phyloP scores from a whole-genome alignment of 2,113 vertebrate species.

The Thymallus thymallus region DNA sequence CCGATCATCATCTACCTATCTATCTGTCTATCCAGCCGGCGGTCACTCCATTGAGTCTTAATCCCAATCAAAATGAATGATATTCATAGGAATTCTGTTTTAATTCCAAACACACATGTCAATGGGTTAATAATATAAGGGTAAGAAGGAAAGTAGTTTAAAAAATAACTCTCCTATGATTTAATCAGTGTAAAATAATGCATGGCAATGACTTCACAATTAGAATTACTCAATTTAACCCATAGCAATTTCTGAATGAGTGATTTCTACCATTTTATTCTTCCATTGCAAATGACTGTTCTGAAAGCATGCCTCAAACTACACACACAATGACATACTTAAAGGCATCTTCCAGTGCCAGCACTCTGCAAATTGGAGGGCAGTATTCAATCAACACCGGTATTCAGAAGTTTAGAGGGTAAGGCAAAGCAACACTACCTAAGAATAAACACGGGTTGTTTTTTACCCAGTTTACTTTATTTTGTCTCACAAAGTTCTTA shows the following conservation, averaged over 20 bases:
- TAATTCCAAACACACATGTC: no score
- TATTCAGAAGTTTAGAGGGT: no score
- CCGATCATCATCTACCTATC: constrained; percentile 17
- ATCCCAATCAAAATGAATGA: constrained; percentile 21
- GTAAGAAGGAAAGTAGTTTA: background rate
- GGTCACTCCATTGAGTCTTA: constrained; percentile 28
- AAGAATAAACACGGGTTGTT: no score
- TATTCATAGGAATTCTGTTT: background rate
- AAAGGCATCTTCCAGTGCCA: no score
- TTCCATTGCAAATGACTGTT: background rate
- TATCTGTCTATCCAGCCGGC: constrained; percentile 24
- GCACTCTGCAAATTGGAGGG: no score
- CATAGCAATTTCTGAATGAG: constrained; percentile 29
- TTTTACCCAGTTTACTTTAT: no score
- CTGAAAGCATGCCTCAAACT: constrained; percentile 44
- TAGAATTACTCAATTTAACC: constrained; percentile 20
- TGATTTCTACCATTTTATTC: background rate
- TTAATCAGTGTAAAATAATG: constrained; percentile 34
- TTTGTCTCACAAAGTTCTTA: no score
- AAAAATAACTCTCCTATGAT: background rate
- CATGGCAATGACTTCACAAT: constrained; percentile 52
- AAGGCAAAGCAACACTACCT: no score
- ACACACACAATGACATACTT: constrained; percentile 1
- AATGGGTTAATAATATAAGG: no score
- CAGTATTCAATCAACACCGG: no score